Conservation (phyloP, 2,888 invertebrate genomes). For the Gymnosoma rotundatum region DNA sequence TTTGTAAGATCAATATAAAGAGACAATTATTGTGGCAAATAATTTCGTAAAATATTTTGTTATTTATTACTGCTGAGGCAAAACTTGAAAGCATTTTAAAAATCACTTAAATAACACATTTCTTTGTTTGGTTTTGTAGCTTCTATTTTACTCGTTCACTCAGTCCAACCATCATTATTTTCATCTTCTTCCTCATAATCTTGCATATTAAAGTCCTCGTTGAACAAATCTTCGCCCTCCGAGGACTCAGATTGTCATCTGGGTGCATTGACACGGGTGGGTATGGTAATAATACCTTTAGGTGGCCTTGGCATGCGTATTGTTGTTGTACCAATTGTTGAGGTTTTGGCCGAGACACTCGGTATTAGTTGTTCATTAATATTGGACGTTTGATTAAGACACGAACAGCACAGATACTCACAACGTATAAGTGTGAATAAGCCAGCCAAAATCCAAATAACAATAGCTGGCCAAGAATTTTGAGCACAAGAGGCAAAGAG, state of each 20-base stretch:
- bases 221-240: slow-evolving; percentile 80
- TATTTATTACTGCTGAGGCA: slow-evolving; percentile 43
- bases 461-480: slow-evolving; percentile 81
- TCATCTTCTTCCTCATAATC: slow-evolving; percentile 76
- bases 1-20: slow-evolving; percentile 1
- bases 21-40: slow-evolving; percentile 8
- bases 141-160: slow-evolving; percentile 49
- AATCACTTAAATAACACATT: slow-evolving; percentile 40
- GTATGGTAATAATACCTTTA: slow-evolving; percentile 77
- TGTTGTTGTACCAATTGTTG: slow-evolving; percentile 76
- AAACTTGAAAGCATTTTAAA: slow-evolving; percentile 59
- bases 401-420: slow-evolving; percentile 81
- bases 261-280: slow-evolving; percentile 76
- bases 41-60: no score
- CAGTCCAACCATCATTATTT: slow-evolving; percentile 77
- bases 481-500: slow-evolving; percentile 78
- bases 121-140: not conserved
- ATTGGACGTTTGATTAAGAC: slow-evolving; percentile 78
- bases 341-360: slow-evolving; percentile 79
- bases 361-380: slow-evolving; percentile 79
- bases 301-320: slow-evolving; percentile 80
- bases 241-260: slow-evolving; percentile 83
- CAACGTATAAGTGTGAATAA: slow-evolving; percentile 79
- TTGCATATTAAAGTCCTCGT: slow-evolving; percentile 80
- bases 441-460: slow-evolving; percentile 80